phyloP scores from a whole-genome alignment of 1,140 invertebrate species.

The Tetraneura akinire region DNA sequence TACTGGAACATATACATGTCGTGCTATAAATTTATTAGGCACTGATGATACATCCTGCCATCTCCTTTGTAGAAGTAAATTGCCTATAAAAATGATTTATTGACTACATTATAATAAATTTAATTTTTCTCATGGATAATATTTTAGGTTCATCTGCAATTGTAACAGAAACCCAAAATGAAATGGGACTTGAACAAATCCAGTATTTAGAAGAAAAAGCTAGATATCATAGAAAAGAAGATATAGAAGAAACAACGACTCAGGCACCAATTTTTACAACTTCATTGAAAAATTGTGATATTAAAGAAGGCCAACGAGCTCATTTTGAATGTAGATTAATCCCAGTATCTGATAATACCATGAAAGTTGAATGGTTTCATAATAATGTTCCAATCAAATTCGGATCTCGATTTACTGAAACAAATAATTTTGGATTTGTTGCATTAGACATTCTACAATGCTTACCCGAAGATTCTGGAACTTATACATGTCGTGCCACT shows the following conservation, averaged over 20 bases:
- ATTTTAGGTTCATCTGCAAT: slow-evolving; percentile 67
- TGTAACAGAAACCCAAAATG: slow-evolving; percentile 80
- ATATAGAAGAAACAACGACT: slow-evolving; percentile 78
- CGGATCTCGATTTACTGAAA: slow-evolving; percentile 85
- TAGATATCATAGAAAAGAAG: slow-evolving; percentile 72
- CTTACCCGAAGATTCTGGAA: slow-evolving; percentile 87
- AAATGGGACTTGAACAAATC: slow-evolving; percentile 81
- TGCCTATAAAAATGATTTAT: not conserved
- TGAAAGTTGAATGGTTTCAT: slow-evolving; percentile 98
- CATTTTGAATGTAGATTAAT: slow-evolving; percentile 95
- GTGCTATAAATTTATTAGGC: slow-evolving; percentile 85
- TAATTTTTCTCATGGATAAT: not conserved
- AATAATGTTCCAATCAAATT: slow-evolving; percentile 87
- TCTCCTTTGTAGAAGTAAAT: slow-evolving; percentile 68
- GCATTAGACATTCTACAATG: slow-evolving; percentile 89
- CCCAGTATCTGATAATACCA: slow-evolving; percentile 91
- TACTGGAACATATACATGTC: slow-evolving; percentile 89
- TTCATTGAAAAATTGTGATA: slow-evolving; percentile 84
- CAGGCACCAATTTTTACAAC: slow-evolving; percentile 90
- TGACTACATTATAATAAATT: not conserved
- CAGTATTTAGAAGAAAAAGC: slow-evolving; percentile 83
- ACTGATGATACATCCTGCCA: slow-evolving; percentile 79
- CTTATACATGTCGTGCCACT: slow-evolving; percentile 84
- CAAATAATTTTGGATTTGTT: slow-evolving; percentile 92
- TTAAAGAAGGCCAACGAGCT: slow-evolving; percentile 92